These are phyloP conservation scores for Stenopsyche tienmushanensis DNA, from an alignment of 1,140 invertebrate species.

Conservation along the genomic window DNA sequence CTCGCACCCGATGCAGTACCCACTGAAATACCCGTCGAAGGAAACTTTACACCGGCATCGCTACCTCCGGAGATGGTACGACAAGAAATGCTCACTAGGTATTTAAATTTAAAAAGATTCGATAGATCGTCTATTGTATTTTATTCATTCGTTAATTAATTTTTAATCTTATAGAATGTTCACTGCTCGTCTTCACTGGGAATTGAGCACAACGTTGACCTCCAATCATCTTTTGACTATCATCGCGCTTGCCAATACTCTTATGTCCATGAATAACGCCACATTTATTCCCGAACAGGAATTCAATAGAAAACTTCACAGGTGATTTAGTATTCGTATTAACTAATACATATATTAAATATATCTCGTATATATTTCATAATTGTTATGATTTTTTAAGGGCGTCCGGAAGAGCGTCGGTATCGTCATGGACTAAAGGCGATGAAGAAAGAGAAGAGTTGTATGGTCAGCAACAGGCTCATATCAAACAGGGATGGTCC, in stretches of 20 bases:
- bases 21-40: constrained; percentile 51
- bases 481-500: constrained; percentile 97
- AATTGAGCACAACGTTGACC: constrained; percentile 90
- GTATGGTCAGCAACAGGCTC: constrained; percentile 80
- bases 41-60: constrained; percentile 58
- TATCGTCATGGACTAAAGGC: constrained; percentile 62
- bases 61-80: constrained; percentile 73
- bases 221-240: constrained; percentile 94
- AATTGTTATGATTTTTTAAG: constrained; percentile 10
- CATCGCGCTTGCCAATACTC: constrained; percentile 91
- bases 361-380: background rate
- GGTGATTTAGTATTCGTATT: constrained; percentile 45
- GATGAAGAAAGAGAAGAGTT: constrained; percentile 80
- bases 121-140: background rate
- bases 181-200: constrained; percentile 89
- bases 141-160: background rate
- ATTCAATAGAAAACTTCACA: constrained; percentile 72
- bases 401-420: constrained; percentile 46
- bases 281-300: constrained; percentile 88
- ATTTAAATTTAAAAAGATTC: background rate
- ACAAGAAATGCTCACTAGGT: constrained; percentile 73
- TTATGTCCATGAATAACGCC: constrained; percentile 98
- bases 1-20: constrained; percentile 52
- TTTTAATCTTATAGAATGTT: constrained; percentile 64
- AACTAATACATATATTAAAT: background rate